Base-by-base conservation (phyloP, 2,888 invertebrate species). In the Yponomeuta malinellus region DNA sequence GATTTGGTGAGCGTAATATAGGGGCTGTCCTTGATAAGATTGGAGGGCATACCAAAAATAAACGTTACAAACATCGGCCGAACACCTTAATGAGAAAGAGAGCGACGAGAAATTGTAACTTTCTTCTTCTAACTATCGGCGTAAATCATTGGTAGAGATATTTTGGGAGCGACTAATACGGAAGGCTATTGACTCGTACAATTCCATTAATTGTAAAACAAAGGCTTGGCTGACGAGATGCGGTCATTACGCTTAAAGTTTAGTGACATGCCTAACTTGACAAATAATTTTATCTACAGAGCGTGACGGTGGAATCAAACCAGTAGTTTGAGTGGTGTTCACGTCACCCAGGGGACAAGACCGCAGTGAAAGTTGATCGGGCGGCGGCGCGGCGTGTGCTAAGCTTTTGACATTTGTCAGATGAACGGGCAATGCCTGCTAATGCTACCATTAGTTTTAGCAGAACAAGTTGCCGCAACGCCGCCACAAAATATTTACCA, bases 311-410 rank as follows among this genome's bases (percentile, higher is more conserved):
- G 2, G 33, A 33, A 15, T 59, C 15, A 15, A 59, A 59, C 52
- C 15, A 59, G 52, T 59, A 59, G 52, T 59, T 12, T 59, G 15
- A 59, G 43, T 43, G 43, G 33, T 37, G 43, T 15, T n/a, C 10
- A 43, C 48, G n/a, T 10, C 68, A 68, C 31, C 12, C n/a, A 12
- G 71, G 72, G 73, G 78, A 80, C 82, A 75, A 76, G 78, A 77
- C 74, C 73, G 74, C 76, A 83, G 88, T 85, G 87, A 88, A 88
- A 88, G 88, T 87, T 83, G 82, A 83, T 80, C 80, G 72, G 77
- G 73, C 72, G 69, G 52, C 69, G 52, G 52, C 68, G 29, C 29
- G 68, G 29, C 43, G 43, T 67, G 63, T 73, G 72, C 76, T 76
- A 72, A 73, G 77, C 78, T 78, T 84, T 79, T 82, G 81, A 81